phyloP scores from a whole-genome alignment of 2,113 vertebrate genomes.

The Pampusana beccarii region DNA sequence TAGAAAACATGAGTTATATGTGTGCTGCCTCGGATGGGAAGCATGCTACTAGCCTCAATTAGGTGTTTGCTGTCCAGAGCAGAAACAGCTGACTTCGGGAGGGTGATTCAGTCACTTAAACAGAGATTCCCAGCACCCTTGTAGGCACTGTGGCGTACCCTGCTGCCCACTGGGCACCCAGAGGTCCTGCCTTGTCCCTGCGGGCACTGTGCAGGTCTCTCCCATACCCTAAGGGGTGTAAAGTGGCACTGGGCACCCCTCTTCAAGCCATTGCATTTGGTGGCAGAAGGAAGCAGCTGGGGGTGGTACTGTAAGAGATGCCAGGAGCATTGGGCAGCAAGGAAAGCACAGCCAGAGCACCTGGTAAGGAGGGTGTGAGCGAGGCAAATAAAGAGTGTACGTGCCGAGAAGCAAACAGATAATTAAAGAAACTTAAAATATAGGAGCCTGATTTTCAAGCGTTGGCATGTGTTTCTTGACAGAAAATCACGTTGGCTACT shows the following conservation, averaged over 20 bases:
- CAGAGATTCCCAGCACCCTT: background rate
- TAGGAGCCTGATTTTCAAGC: background rate
- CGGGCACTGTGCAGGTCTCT: background rate
- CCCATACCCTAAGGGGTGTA: background rate
- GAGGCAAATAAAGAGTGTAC: background rate
- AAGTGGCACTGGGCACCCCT: background rate
- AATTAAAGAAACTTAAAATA: slow-evolving; percentile 31
- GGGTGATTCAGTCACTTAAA: background rate
- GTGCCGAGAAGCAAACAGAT: background rate
- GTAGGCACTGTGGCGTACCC: background rate
- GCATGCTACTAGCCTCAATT: background rate
- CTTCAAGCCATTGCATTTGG: background rate
- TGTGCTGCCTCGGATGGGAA: background rate
- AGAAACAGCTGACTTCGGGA: background rate
- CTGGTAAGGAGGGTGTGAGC: background rate
- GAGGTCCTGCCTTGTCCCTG: background rate
- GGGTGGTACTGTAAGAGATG: background rate
- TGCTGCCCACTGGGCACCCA: background rate
- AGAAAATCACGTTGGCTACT: background rate
- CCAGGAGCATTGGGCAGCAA: background rate
- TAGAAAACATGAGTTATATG: background rate
- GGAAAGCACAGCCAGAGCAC: background rate
- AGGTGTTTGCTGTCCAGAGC: background rate
- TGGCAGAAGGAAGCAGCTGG: background rate
- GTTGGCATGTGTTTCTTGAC: background rate